Base-by-base conservation (phyloP, 35 echinoderm and acorn worm genomes). In the Apostichopus japonicus region DNA sequence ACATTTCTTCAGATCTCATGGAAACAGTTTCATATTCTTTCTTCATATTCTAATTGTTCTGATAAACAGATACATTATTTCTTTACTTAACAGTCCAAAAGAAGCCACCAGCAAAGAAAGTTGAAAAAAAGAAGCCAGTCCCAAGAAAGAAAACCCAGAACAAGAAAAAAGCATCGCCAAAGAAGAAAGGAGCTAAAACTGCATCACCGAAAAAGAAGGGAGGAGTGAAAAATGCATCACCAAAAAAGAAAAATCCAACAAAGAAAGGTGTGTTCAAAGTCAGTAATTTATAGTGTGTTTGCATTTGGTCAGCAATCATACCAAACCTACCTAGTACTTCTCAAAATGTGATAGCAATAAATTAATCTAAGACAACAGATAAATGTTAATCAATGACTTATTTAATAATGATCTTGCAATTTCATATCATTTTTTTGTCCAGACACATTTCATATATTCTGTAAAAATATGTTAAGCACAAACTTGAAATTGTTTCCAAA, bases 171-270 rank as follows among this genome's bases (percentile, higher is more conserved):
- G 59, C 83, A 21, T 11, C 86, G 16, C 23, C 86, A 72, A 89
- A 67, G 24, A 89, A 67, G 61, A 89, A 89, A 72, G 63, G 10
- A 72, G 67, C 86, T 33, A 89, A 89, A 89, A 89, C 7, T 24
- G 67, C 62, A 71, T 8, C 86, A 22, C 63, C 86, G 8, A 89
- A 67, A 17, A 89, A 67, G 61, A 89, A 89, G 59, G 63, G 10
- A 72, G 67, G 61, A 72, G 33, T 44, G 33, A 89, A 89, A 89
- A 89, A 23, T 24, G 67, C 62, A 71, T 8, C 86, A 22, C 63
- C 86, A 22, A 72, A 89, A 52, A 72, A 33, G 67, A 89, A 75
- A 89, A 65, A 23, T 72, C 23, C n/a, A 72, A 8, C 79, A 82
- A 82, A 82, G 54, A 82, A 56, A 82, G 54, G 79, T 75, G 7